These are phyloP conservation scores for Cryptus armator DNA, from an alignment of 2,888 invertebrate species.

Conservation along the genomic window DNA sequence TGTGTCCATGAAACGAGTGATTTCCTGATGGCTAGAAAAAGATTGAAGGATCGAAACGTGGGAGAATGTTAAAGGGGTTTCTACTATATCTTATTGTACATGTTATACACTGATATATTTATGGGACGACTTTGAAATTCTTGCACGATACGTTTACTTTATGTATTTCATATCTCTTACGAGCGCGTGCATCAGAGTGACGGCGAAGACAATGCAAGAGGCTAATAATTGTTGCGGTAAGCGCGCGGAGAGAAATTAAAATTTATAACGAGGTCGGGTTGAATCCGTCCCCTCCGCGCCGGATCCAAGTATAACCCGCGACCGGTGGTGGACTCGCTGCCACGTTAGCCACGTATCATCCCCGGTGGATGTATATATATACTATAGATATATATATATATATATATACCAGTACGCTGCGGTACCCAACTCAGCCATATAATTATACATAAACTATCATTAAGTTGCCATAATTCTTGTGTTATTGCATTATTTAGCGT, in stretches of 20 bases:
- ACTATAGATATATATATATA: conserved; percentile 1
- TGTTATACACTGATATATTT: neutral
- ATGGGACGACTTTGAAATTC: conserved; percentile 32
- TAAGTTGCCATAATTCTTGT: conserved; percentile 83
- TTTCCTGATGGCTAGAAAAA: conserved; percentile 4
- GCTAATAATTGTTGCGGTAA: conserved; percentile 41
- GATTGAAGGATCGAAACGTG: conserved; percentile 10
- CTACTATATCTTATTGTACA: neutral
- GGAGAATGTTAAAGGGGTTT: neutral
- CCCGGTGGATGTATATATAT: conserved; percentile 22
- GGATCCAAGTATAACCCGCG: neutral
- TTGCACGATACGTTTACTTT: conserved; percentile 29
- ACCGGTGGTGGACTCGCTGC: conserved; percentile 28
- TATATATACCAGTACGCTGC: conserved; percentile 25
- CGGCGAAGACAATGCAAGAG: conserved; percentile 41
- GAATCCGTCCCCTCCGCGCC: neutral
- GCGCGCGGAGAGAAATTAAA: conserved; percentile 45
- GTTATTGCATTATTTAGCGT: conserved; percentile 84
- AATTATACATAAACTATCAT: conserved; percentile 84
- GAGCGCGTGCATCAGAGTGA: conserved; percentile 34
- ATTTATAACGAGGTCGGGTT: conserved; percentile 53
- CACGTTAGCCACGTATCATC: conserved; percentile 17
- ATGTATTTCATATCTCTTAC: neutral
- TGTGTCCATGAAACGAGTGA: conserved; percentile 5
- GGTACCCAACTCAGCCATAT: conserved; percentile 71